Evolutionary conservation across 1,140 invertebrate genomes (phyloP), one percentile per base, ranked within the genome.

Genomic region (Halesus radiatus): DNA sequence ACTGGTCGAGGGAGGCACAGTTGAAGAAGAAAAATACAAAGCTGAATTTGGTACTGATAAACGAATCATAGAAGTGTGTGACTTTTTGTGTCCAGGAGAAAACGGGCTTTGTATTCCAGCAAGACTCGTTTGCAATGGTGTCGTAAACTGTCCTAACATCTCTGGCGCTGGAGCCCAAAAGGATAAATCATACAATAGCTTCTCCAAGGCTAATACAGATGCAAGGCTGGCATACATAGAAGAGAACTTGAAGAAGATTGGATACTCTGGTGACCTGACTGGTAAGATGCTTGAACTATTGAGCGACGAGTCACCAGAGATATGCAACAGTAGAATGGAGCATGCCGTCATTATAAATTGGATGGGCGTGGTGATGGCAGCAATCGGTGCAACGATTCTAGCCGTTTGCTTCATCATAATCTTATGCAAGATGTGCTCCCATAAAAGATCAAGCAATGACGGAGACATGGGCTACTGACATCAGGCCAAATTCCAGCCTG

Each of bases 71-170:
- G 10, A 83, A 76, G 77, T 73, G 20, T 95, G 95, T 84, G 95
- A 94, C 80, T 98, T 97, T 84, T 91, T 94, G 62, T 98, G 96
- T 89, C 95, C 96, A 0, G 95, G 94, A 7, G 93, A 96, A 77
- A 91, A 93, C 32, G 93, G 94, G 2, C 89, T 95, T 4, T 97
- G 96, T 85, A 96, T 98, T 84, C 94, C 95, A 1, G 91, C 92
- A 7, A 90, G 94, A 82, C 89, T 97, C 15, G 91, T 97, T 0
- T 98, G 96, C 85, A 97, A 98, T 85, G 96, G 96, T 13, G 91
- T 96, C 1, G 91, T 95, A 1, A 96, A 97, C 87, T 97, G 96
- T 87, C 96, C 96, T 0, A 95, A 94, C 80, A 89, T 87, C 10
- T 89, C 87, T 52, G 83, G 84, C 2, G 81, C 85, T 8, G 50